phyloP scores from a whole-genome alignment of 92 coral and sea anemone species.

The Blastomussa wellsi region DNA sequence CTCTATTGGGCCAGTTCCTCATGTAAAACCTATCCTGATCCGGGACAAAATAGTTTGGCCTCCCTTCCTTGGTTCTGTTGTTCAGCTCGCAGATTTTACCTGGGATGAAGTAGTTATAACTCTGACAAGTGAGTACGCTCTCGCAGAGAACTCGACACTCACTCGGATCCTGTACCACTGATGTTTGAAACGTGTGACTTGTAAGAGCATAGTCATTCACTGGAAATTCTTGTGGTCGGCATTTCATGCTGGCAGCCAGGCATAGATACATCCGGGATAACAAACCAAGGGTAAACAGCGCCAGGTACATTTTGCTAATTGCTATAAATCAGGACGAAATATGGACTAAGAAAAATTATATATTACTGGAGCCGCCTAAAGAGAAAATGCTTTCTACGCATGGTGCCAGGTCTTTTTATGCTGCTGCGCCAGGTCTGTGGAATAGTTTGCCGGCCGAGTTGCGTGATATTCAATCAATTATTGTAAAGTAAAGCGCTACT shows the following conservation, averaged over 20 bases:
- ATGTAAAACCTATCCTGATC: background rate
- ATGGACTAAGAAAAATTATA: too few relatives aligned
- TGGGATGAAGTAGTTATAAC: conserved; percentile 4
- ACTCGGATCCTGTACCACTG: background rate
- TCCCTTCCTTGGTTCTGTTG: background rate
- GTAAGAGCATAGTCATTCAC: background rate
- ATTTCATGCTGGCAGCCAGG: background rate
- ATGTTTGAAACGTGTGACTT: background rate
- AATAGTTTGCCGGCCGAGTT: too few relatives aligned
- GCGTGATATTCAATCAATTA: too few relatives aligned
- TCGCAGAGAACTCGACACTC: background rate
- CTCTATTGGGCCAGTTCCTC: background rate
- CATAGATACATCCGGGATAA: background rate
- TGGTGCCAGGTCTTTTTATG: too few relatives aligned
- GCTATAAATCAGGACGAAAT: too few relatives aligned
- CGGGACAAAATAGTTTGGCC: background rate
- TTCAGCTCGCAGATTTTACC: background rate
- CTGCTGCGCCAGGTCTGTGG: too few relatives aligned
- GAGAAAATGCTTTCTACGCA: too few relatives aligned
- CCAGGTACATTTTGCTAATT: background rate
- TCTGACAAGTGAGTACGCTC: background rate
- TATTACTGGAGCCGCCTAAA: too few relatives aligned
- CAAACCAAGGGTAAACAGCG: background rate
- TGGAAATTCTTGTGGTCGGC: background rate
- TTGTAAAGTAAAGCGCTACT: too few relatives aligned